Conservation (phyloP, 2,888 invertebrate genomes). For the Tromatobia lineatoria region DNA sequence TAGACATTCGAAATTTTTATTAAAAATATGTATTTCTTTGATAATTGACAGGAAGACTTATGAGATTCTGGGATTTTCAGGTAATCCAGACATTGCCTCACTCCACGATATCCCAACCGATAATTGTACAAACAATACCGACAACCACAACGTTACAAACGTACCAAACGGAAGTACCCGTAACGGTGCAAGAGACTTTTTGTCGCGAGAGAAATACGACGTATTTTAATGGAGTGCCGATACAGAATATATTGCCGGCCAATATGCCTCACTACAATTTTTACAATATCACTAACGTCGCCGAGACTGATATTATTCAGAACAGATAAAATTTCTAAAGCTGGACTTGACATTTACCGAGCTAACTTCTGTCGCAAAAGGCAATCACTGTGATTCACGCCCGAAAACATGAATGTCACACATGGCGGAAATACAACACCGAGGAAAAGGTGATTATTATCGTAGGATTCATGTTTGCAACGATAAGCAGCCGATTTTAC, state of each 20-base stretch:
- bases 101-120: slow-evolving; percentile 78
- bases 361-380: not conserved
- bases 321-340: slow-evolving; percentile 75
- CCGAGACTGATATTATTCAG: slow-evolving; percentile 80
- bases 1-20: not conserved
- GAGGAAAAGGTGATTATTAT: not conserved
- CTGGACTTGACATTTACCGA: not conserved
- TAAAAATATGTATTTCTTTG: slow-evolving; percentile 8
- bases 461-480: not conserved
- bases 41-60: not conserved
- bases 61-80: slow-evolving; percentile 38
- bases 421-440: not conserved
- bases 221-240: slow-evolving; percentile 78
- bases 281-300: slow-evolving; percentile 82
- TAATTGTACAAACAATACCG: slow-evolving; percentile 81
- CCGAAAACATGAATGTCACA: not conserved
- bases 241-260: slow-evolving; percentile 81
- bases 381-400: not conserved
- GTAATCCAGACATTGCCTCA: slow-evolving; percentile 79
- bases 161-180: slow-evolving; percentile 77
- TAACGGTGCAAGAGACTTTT: slow-evolving; percentile 74
- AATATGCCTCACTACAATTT: slow-evolving; percentile 82
- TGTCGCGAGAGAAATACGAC: slow-evolving; percentile 81
- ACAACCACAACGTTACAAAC: slow-evolving; percentile 75
- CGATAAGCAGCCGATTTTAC: not conserved